phyloP scores from a whole-genome alignment of 2,113 vertebrate species.

The Fregetta grallaria region DNA sequence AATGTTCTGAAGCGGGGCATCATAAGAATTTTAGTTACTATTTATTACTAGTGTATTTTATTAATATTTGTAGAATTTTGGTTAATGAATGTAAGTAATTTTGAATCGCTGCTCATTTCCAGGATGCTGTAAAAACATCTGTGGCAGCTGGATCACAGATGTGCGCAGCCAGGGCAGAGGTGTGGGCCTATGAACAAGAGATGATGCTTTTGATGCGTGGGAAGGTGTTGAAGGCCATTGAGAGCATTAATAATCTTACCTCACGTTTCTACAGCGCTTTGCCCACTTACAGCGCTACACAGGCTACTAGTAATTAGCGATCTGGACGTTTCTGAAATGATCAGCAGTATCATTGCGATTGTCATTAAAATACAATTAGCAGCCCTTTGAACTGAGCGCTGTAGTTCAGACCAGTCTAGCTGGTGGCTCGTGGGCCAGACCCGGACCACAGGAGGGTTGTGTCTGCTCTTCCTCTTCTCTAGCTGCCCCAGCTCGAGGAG shows the following conservation, averaged over 20 bases:
- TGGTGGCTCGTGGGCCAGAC: background rate
- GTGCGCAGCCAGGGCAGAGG: background rate
- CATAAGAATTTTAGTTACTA: background rate
- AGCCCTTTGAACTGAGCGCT: background rate
- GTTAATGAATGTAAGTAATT: background rate
- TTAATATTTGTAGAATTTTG: background rate
- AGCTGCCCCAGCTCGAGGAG: background rate
- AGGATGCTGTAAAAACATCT: background rate
- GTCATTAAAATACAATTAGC: constrained; percentile 6
- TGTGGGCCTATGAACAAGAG: background rate
- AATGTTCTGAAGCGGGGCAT: background rate
- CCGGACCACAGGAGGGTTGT: background rate
- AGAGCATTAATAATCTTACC: background rate
- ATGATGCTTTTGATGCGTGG: background rate
- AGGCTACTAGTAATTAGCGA: background rate
- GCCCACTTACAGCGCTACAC: background rate
- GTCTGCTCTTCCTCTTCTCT: background rate
- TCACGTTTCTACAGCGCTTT: background rate
- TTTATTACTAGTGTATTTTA: background rate
- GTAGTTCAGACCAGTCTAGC: background rate
- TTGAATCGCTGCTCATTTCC: background rate
- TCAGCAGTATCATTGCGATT: background rate
- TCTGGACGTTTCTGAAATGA: background rate
- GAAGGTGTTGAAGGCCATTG: background rate
- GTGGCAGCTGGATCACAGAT: background rate